phyloP scores from a whole-genome alignment of 2,113 vertebrate species.

The Sitta europaea region DNA sequence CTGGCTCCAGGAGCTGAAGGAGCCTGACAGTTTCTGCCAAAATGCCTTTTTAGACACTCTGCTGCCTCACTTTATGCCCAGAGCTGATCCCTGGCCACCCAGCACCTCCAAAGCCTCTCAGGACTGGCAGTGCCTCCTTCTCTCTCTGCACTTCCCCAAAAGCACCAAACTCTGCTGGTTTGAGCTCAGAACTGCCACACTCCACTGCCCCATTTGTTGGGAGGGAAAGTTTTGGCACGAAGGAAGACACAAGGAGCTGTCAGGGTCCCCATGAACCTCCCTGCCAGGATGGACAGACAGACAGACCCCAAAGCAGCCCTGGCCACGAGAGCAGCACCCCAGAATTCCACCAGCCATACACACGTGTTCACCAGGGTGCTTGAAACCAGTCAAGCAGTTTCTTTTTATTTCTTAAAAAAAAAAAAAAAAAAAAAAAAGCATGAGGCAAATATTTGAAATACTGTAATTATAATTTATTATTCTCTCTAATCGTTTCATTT shows the following conservation, averaged over 20 bases:
- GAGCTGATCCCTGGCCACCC: not conserved
- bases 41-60: not conserved
- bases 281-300: not conserved
- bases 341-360: not conserved
- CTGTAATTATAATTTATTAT: slow-evolving; percentile 74
- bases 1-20: not conserved
- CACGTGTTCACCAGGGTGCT: slow-evolving; percentile 54
- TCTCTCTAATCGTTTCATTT: slow-evolving; percentile 59
- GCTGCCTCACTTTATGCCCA: not conserved
- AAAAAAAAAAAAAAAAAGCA: slow-evolving; percentile 4
- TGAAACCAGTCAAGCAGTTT: slow-evolving; percentile 82
- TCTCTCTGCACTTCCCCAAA: not conserved
- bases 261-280: not conserved
- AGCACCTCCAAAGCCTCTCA: not conserved
- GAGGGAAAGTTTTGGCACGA: not conserved
- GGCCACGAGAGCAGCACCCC: not conserved
- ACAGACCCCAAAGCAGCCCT: not conserved
- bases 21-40: not conserved
- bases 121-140: not conserved
- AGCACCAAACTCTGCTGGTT: not conserved
- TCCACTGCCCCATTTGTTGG: not conserved
- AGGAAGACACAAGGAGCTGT: not conserved
- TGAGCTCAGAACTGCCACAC: not conserved
- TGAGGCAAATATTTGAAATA: slow-evolving; percentile 61
- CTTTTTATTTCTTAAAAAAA: slow-evolving; percentile 57